These are phyloP conservation scores for Clistopyga incitator DNA, from an alignment of 2,888 invertebrate genomes.

Conservation along the genomic window DNA sequence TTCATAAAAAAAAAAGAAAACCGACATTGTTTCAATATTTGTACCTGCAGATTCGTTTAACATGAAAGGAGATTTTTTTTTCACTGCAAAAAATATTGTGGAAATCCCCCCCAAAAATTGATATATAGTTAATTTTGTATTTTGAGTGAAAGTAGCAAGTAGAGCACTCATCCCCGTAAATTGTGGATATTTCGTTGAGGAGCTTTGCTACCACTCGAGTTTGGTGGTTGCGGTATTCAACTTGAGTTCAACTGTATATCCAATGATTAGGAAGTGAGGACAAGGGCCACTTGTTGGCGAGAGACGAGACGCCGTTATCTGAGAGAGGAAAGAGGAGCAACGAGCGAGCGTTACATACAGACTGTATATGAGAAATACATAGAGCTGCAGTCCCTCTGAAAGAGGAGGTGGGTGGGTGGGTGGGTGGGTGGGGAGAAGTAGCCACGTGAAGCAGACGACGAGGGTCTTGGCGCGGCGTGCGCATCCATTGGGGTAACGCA, in stretches of 20 bases:
- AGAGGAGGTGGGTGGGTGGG: slow-evolving; percentile 25
- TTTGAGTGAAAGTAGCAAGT: not conserved
- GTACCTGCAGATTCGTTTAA: too few relatives aligned
- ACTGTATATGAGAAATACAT: not conserved
- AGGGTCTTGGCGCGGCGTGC: slow-evolving; percentile 8
- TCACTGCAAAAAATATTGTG: too few relatives aligned
- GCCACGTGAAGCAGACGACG: slow-evolving; percentile 55
- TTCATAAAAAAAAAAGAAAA: too few relatives aligned
- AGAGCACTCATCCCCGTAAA: not conserved
- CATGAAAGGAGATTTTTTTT: too few relatives aligned
- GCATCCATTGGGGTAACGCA: not conserved
- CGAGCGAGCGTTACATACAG: not conserved
- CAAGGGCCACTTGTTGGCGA: slow-evolving; percentile 70
- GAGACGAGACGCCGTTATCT: slow-evolving; percentile 58
- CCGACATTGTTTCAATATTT: too few relatives aligned
- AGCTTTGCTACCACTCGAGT: slow-evolving; percentile 1
- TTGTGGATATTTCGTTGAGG: not conserved
- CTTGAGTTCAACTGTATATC: not conserved
- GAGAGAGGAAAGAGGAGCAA: slow-evolving; percentile 47
- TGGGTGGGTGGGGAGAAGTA: not conserved
- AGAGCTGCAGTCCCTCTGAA: not conserved
- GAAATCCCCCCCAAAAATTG: too few relatives aligned
- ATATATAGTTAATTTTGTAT: too few relatives aligned
- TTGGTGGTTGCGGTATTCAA: not conserved
- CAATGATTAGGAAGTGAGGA: slow-evolving; percentile 65